Evolutionary conservation across 2,797 vertebrate species (phyloP).

Genomic region (Clarias fuscus): DNA sequence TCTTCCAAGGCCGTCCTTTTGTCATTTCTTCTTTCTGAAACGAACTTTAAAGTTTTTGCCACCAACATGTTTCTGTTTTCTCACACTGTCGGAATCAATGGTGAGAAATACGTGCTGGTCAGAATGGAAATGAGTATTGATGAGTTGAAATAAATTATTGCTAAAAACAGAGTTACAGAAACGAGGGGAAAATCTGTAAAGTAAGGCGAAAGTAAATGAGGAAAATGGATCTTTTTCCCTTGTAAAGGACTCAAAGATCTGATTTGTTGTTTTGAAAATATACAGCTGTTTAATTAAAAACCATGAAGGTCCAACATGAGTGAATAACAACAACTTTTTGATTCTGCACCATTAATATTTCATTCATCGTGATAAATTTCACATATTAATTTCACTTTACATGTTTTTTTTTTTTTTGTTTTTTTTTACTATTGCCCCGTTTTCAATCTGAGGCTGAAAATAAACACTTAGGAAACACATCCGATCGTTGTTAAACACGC

Average conservation of each 20-base stretch:
- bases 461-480: neutral
- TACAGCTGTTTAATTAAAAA: neutral
- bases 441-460: slow-evolving; percentile 15
- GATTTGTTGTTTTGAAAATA: neutral
- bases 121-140: slow-evolving; percentile 69
- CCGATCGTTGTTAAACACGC: neutral
- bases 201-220: slow-evolving; percentile 1
- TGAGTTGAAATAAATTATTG: slow-evolving; percentile 44
- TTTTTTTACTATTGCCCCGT: neutral
- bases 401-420: neutral
- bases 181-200: neutral
- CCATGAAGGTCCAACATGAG: neutral
- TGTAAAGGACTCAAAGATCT: neutral
- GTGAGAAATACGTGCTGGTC: slow-evolving; percentile 74
- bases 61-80: slow-evolving; percentile 73
- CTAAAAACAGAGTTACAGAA: neutral
- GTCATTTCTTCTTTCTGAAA: slow-evolving; percentile 74
- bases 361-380: neutral
- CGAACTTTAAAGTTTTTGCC: slow-evolving; percentile 67
- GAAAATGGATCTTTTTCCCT: neutral
- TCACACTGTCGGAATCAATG: slow-evolving; percentile 69
- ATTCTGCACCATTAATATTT: slow-evolving; percentile 1
- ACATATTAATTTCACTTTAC: neutral
- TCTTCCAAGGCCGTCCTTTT: slow-evolving; percentile 59
- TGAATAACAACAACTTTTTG: neutral